Conservation (phyloP, 2,113 vertebrate species). For the Prunella himalayana region DNA sequence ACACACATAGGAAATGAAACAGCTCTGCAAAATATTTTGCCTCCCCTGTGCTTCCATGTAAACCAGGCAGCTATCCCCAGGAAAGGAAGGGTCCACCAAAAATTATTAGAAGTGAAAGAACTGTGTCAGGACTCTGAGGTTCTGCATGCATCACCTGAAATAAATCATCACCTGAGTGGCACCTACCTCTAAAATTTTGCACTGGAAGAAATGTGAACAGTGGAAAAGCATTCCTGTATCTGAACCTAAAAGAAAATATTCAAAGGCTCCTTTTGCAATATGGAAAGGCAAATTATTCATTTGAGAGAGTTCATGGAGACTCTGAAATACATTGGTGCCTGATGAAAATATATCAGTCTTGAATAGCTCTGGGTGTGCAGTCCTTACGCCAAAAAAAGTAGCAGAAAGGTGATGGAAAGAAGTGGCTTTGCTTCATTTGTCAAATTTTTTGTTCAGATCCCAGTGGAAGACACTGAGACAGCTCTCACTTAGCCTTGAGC, state of each 20-base stretch:
- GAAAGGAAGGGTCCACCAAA: background rate
- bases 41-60: background rate
- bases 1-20: accelerated
- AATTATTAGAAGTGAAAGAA: background rate
- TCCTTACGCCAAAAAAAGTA: background rate
- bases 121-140: background rate
- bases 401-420: background rate
- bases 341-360: background rate
- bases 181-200: background rate
- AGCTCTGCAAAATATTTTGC: background rate
- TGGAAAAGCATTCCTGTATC: background rate
- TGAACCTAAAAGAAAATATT: background rate
- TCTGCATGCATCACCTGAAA: background rate
- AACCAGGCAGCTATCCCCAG: background rate
- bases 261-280: background rate
- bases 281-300: background rate
- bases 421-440: background rate
- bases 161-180: background rate
- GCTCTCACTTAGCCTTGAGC: background rate
- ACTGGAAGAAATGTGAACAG: background rate
- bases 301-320: background rate
- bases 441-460: background rate
- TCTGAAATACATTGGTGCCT: background rate
- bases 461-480: background rate
- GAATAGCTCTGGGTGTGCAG: background rate